Conservation (phyloP, 2,797 vertebrate genomes). For the Tenualosa ilisha region DNA sequence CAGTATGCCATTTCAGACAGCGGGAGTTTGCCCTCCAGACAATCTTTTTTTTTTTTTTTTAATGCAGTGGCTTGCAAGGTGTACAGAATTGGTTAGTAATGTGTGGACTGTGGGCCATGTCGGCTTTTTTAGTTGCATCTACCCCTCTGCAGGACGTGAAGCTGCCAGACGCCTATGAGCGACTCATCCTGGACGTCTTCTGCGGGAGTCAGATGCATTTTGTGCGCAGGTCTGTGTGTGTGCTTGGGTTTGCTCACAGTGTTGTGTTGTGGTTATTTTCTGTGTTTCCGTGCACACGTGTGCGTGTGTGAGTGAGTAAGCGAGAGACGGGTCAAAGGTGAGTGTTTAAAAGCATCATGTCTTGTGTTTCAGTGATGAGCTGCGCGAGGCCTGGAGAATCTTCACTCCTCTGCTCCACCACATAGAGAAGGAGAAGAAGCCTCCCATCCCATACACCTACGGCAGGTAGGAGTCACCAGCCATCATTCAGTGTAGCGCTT, state of each 20-base stretch:
- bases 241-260: neutral
- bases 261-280: neutral
- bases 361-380: conserved; percentile 78
- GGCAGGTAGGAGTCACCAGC: conserved; percentile 78
- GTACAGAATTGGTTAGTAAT: neutral
- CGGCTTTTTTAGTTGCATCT: neutral
- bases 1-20: too few species aligned
- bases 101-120: neutral
- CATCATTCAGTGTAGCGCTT: neutral
- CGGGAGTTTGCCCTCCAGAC: too few species aligned
- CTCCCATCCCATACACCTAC: conserved; percentile 81
- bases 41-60: neutral
- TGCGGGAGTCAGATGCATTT: conserved; percentile 92
- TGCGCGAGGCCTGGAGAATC: conserved; percentile 91
- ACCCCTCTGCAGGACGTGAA: conserved; percentile 76
- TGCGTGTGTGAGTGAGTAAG: neutral
- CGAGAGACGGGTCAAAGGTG: neutral
- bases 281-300: neutral
- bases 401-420: conserved; percentile 89
- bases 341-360: neutral
- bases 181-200: conserved; percentile 87
- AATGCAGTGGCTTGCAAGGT: neutral
- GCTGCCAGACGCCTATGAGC: conserved; percentile 86
- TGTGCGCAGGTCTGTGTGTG: conserved; percentile 79
- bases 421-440: conserved; percentile 79